Percentiles rank a stretch among this genome's conserved stretches.
phyloP scores from a whole-genome alignment of 2,113 vertebrate species.

The Lepus timidus region DNA sequence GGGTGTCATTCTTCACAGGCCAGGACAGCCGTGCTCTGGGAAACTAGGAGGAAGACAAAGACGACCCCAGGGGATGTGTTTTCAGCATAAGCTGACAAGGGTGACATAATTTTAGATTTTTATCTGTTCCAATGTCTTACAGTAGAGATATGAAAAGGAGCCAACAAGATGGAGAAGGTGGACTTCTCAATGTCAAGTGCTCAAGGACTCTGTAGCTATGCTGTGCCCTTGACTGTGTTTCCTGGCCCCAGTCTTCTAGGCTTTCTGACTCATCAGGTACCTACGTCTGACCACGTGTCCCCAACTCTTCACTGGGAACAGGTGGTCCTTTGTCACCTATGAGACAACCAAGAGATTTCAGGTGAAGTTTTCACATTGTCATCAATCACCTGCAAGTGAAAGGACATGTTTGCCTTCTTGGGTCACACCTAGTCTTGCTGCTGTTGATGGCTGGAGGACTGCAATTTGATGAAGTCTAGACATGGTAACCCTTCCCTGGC shows the following conservation, averaged over 20 bases:
- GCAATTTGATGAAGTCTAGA: slow-evolving; percentile 47
- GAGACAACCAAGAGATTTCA: background rate
- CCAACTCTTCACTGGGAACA: background rate
- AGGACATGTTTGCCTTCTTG: slow-evolving; percentile 29
- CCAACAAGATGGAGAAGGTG: background rate
- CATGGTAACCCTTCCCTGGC: background rate
- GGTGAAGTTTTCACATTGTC: background rate
- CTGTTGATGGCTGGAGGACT: background rate
- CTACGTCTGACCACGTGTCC: background rate
- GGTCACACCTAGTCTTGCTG: background rate
- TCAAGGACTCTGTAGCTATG: background rate
- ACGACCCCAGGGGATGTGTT: background rate
- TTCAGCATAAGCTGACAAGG: background rate
- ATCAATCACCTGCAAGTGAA: background rate
- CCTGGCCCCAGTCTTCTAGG: background rate
- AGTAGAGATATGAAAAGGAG: background rate
- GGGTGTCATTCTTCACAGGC: background rate
- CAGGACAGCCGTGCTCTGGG: background rate
- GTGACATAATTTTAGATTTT: background rate
- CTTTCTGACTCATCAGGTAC: background rate
- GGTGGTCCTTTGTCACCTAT: background rate
- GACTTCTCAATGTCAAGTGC: background rate
- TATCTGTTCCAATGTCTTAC: background rate
- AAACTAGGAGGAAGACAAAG: background rate
- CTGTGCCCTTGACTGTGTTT: background rate